A percentile compares a stretch with the other conserved stretches of the same genome.
Evolutionary conservation across 2,888 invertebrate species (phyloP).

Genomic region (Elgonia sp.): DNA sequence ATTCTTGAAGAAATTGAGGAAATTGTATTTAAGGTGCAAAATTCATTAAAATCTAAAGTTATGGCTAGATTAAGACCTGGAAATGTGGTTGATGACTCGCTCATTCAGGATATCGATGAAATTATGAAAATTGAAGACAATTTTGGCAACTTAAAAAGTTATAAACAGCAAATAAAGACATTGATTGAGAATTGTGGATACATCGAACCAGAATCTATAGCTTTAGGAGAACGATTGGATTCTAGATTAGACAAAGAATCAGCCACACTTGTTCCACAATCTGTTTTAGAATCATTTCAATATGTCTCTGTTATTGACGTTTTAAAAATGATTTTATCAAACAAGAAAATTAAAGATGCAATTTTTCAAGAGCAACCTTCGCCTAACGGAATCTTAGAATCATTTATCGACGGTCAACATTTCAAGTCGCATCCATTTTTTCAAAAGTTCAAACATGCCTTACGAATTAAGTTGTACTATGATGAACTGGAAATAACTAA

Average conservation of each 20-base stretch:
- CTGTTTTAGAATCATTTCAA: slow-evolving; percentile 70
- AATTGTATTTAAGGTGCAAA: slow-evolving; percentile 32
- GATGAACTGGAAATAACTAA: slow-evolving; percentile 72
- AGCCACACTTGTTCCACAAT: slow-evolving; percentile 45
- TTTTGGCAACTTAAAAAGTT: slow-evolving; percentile 46
- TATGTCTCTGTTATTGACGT: slow-evolving; percentile 71
- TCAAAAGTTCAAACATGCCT: slow-evolving; percentile 52
- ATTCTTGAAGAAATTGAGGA: slow-evolving; percentile 56
- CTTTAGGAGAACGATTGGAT: slow-evolving; percentile 62
- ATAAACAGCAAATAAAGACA: slow-evolving; percentile 66
- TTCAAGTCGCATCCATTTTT: slow-evolving; percentile 62
- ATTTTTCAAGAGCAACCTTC: slow-evolving; percentile 63
- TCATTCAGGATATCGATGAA: slow-evolving; percentile 16
- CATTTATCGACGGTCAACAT: slow-evolving; percentile 64
- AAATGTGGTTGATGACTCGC: not conserved
- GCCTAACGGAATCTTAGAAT: slow-evolving; percentile 44
- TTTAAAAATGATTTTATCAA: slow-evolving; percentile 63
- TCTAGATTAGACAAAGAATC: slow-evolving; percentile 45
- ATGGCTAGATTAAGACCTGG: not conserved
- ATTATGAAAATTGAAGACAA: slow-evolving; percentile 56
- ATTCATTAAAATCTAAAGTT: slow-evolving; percentile 35
- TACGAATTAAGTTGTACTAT: slow-evolving; percentile 65
- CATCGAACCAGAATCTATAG: slow-evolving; percentile 50
- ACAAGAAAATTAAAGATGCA: slow-evolving; percentile 48
- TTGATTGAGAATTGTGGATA: slow-evolving; percentile 55